Conservation (phyloP, 2,888 invertebrate genomes). For the Pseudococcus jackbeardsleyi region DNA sequence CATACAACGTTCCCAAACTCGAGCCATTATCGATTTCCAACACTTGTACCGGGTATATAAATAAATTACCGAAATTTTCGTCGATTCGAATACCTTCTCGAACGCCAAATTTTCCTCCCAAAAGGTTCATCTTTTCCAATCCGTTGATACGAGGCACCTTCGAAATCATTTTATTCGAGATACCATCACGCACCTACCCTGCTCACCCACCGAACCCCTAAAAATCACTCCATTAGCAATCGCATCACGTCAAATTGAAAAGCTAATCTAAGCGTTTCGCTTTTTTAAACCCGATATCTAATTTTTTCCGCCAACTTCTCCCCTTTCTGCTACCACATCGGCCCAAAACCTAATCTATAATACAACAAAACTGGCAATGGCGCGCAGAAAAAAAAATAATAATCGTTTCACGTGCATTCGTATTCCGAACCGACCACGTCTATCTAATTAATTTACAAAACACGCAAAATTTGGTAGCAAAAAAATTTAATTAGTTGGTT, state of each 20-base stretch:
- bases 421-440: not conserved
- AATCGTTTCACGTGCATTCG: not conserved
- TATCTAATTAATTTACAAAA: constrained; percentile 33
- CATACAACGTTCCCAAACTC: no score
- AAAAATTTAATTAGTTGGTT: constrained; percentile 29
- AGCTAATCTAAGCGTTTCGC: constrained; percentile 17
- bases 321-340: not conserved
- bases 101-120: no score
- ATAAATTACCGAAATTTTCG: no score
- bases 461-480: not conserved
- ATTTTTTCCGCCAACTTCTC: constrained; percentile 21
- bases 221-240: constrained; percentile 26
- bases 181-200: not conserved
- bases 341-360: constrained; percentile 22
- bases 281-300: constrained; percentile 25
- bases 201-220: not conserved
- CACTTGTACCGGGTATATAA: no score
- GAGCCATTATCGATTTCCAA: no score
- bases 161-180: not conserved
- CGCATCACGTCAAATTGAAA: constrained; percentile 20
- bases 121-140: no score
- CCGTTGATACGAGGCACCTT: not conserved
- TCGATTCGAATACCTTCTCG: no score
- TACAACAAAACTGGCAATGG: not conserved
- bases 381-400: constrained; percentile 24